A percentile compares a stretch with the other conserved stretches of the same genome.
phyloP scores from a whole-genome alignment of 2,113 vertebrate genomes.

The Catharus minimus region DNA sequence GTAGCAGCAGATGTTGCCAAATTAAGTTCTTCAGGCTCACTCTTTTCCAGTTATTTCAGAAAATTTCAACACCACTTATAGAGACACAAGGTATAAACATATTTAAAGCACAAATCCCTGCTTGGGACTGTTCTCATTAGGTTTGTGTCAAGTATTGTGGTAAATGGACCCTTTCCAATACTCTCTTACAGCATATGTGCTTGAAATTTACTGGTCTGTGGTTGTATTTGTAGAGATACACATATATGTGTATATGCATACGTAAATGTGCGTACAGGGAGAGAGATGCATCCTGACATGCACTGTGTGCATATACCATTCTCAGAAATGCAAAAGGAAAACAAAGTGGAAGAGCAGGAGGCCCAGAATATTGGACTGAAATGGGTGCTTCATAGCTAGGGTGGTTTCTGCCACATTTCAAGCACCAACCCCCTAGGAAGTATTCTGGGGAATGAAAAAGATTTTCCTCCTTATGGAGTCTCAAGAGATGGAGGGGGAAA shows the following conservation, averaged over 20 bases:
- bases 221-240: neutral
- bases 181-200: neutral
- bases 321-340: neutral
- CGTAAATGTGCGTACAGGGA: neutral
- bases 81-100: neutral
- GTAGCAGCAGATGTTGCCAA: neutral
- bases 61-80: neutral
- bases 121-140: neutral
- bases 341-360: neutral
- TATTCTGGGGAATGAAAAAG: neutral
- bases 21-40: neutral
- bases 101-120: neutral
- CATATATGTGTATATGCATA: neutral
- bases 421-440: neutral
- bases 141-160: neutral
- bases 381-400: neutral
- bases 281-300: neutral
- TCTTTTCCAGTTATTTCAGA: neutral
- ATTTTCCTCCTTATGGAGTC: neutral
- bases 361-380: neutral
- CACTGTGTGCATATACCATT: neutral
- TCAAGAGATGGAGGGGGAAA: neutral
- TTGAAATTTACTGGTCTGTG: neutral
- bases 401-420: neutral
- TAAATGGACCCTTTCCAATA: neutral